Evolutionary conservation across 2,888 invertebrate genomes (phyloP).

Genomic region (Zhengitettix transpicula): DNA sequence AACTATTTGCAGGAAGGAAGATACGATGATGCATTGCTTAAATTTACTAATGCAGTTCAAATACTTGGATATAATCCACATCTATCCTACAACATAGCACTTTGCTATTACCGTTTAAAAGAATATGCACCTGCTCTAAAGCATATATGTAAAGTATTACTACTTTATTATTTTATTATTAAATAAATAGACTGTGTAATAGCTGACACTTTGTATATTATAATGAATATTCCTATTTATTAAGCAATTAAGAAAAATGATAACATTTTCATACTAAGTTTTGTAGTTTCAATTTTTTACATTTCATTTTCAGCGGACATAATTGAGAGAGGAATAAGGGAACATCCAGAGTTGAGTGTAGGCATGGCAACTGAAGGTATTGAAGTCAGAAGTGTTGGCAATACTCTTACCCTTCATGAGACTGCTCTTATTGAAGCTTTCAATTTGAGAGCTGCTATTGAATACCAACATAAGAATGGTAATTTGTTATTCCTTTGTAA

Average conservation of each 20-base stretch:
- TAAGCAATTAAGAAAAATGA: neutral
- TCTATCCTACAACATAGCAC: slow-evolving; percentile 86
- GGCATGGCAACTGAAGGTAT: slow-evolving; percentile 92
- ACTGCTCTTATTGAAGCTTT: slow-evolving; percentile 96
- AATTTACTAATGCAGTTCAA: slow-evolving; percentile 76
- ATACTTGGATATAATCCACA: slow-evolving; percentile 79
- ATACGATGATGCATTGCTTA: slow-evolving; percentile 79
- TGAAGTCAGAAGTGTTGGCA: slow-evolving; percentile 88
- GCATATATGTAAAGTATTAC: slow-evolving; percentile 51
- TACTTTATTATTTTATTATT: no score
- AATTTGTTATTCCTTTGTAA: slow-evolving; percentile 16
- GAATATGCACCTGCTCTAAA: slow-evolving; percentile 87
- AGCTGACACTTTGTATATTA: neutral
- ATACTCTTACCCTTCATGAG: slow-evolving; percentile 81
- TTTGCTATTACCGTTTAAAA: slow-evolving; percentile 86
- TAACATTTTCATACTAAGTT: neutral
- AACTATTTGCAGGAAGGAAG: slow-evolving; percentile 49
- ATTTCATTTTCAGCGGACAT: slow-evolving; percentile 46
- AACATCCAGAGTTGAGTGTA: slow-evolving; percentile 93
- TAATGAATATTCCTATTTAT: neutral
- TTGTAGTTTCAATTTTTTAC: neutral
- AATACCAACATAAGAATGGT: slow-evolving; percentile 82
- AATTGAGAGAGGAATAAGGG: slow-evolving; percentile 87
- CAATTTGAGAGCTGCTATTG: slow-evolving; percentile 95
- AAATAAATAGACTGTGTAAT: no score